phyloP scores from a whole-genome alignment of 2,888 invertebrate genomes.

The Acrobasis consociella region DNA sequence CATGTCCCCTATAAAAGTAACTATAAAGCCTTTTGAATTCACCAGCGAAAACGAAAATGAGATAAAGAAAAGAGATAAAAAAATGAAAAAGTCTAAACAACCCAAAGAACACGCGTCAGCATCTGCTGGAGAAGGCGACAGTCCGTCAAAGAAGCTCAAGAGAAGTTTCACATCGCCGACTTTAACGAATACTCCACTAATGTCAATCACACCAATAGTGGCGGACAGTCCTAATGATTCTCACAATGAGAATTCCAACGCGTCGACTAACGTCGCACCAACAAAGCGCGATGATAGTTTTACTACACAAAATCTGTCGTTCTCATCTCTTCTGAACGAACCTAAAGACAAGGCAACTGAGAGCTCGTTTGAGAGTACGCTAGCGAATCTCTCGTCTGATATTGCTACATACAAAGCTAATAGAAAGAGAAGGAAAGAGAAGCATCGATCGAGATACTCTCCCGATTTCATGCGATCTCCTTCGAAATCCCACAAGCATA shows the following conservation, averaged over 20 bases:
- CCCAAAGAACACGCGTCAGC: slow-evolving; percentile 55
- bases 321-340: slow-evolving; percentile 74
- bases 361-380: slow-evolving; percentile 72
- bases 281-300: slow-evolving; percentile 55
- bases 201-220: slow-evolving; percentile 79
- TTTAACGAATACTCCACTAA: slow-evolving; percentile 76
- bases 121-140: slow-evolving; percentile 51
- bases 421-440: slow-evolving; percentile 88
- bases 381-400: slow-evolving; percentile 75
- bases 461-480: slow-evolving; percentile 86
- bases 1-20: slow-evolving; percentile 76
- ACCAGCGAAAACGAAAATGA: slow-evolving; percentile 68
- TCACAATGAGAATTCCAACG: slow-evolving; percentile 76
- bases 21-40: slow-evolving; percentile 77
- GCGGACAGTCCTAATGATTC: slow-evolving; percentile 79
- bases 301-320: slow-evolving; percentile 69
- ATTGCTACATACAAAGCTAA: slow-evolving; percentile 83
- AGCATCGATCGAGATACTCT: slow-evolving; percentile 88
- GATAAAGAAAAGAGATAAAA: slow-evolving; percentile 70
- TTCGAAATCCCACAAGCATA: slow-evolving; percentile 90
- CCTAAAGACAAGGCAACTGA: slow-evolving; percentile 72
- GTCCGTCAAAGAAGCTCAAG: slow-evolving; percentile 65
- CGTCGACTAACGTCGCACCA: slow-evolving; percentile 58
- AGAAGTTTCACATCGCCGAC: slow-evolving; percentile 79
- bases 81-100: slow-evolving; percentile 63